These are phyloP conservation scores for Pseudomyrmex flavicornis DNA, from an alignment of 1,140 invertebrate species.

Conservation along the genomic window DNA sequence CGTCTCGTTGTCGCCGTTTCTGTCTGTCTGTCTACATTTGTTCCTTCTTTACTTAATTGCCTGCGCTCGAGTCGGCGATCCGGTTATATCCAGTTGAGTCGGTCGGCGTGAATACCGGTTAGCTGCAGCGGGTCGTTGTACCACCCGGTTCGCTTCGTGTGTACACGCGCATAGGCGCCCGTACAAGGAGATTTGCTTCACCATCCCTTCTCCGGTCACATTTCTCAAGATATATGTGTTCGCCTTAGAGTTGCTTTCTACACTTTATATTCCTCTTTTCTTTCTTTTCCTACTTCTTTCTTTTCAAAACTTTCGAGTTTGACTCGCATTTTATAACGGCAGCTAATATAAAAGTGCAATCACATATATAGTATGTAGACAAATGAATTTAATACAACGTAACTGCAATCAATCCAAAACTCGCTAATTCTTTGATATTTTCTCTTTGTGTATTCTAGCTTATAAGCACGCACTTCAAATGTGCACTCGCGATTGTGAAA, in stretches of 20 bases:
- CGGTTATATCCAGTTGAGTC: constrained; percentile 73
- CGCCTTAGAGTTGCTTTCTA: neutral
- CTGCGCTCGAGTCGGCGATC: constrained; percentile 43
- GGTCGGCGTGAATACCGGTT: constrained; percentile 66
- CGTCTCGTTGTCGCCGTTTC: neutral
- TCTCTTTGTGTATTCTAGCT: neutral
- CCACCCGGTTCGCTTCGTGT: constrained; percentile 47
- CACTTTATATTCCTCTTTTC: neutral
- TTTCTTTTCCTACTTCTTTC: neutral
- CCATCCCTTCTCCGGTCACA: constrained; percentile 9
- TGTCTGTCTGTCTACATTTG: neutral
- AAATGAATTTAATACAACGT: too few species aligned
- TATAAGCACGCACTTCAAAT: neutral
- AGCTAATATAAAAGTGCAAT: too few species aligned
- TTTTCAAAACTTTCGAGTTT: too few species aligned
- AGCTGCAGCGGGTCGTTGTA: constrained; percentile 71
- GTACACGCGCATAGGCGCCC: constrained; percentile 27
- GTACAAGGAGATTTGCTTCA: constrained; percentile 31
- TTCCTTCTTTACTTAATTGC: constrained; percentile 50
- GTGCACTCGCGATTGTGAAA: neutral
- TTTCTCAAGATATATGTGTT: constrained; percentile 30
- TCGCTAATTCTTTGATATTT: too few species aligned
- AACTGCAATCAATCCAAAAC: neutral
- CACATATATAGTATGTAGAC: too few species aligned
- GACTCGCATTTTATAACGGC: too few species aligned